Percentiles rank a stretch among this genome's conserved stretches.
Conservation (phyloP, 2,888 invertebrate species). For the Scaptodrosophila latifasciaeformis region DNA sequence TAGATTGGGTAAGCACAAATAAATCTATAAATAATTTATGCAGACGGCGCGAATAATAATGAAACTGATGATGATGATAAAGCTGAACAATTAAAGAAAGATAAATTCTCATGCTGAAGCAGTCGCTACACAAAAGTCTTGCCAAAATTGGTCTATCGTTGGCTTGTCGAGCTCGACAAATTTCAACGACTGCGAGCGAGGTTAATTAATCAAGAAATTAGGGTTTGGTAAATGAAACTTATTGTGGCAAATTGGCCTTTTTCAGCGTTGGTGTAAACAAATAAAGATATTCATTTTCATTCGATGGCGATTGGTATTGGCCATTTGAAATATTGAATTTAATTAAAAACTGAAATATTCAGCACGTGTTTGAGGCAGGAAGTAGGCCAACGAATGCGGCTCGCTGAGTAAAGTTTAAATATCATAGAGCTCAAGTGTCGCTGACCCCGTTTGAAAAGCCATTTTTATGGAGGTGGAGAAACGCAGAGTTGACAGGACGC, state of each 20-base stretch:
- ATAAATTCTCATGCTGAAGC: too few relatives aligned
- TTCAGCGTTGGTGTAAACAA: constrained; percentile 44
- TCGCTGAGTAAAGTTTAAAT: not conserved
- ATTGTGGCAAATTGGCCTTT: constrained; percentile 29
- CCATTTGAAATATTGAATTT: constrained; percentile 36
- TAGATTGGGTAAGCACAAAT: too few relatives aligned
- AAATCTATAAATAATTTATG: too few relatives aligned
- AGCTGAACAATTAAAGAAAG: too few relatives aligned
- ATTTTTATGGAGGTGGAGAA: constrained; percentile 38
- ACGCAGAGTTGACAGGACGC: constrained; percentile 46
- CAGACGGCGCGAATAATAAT: too few relatives aligned
- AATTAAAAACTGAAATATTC: constrained; percentile 55
- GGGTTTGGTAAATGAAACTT: constrained; percentile 63
- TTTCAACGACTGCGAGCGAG: too few relatives aligned
- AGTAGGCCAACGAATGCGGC: not conserved
- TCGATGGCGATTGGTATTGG: too few relatives aligned
- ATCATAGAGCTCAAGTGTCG: not conserved
- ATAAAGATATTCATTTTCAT: constrained; percentile 28
- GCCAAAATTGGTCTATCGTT: too few relatives aligned
- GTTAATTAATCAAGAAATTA: constrained; percentile 63
- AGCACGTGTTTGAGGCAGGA: constrained; percentile 19
- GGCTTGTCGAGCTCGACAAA: too few relatives aligned
- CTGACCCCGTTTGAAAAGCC: constrained; percentile 44
- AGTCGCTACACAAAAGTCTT: too few relatives aligned
- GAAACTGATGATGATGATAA: too few relatives aligned